Evolutionary conservation across 2,113 vertebrate genomes (phyloP).

Genomic region (Eolophus roseicapilla): DNA sequence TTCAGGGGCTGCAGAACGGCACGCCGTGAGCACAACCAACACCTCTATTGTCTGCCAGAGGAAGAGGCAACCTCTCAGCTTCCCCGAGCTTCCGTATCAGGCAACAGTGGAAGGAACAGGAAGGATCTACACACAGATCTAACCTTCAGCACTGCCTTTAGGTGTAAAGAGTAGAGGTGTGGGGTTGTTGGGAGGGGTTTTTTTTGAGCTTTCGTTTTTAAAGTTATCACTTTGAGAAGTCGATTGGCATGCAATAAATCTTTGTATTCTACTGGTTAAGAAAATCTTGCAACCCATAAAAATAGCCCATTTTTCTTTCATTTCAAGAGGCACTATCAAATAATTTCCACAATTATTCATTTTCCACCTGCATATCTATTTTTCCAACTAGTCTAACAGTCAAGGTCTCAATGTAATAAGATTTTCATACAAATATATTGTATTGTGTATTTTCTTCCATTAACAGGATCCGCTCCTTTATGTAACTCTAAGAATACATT

Average conservation of each 20-base stretch:
- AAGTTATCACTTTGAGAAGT: neutral
- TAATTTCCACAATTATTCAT: slow-evolving; percentile 28
- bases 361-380: slow-evolving; percentile 38
- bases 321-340: slow-evolving; percentile 26
- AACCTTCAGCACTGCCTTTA: neutral
- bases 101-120: neutral
- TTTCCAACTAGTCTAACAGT: slow-evolving; percentile 47
- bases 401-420: slow-evolving; percentile 7
- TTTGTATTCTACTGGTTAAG: neutral
- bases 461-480: slow-evolving; percentile 52
- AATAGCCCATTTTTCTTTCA: slow-evolving; percentile 50
- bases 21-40: fast-evolving
- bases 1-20: fast-evolving
- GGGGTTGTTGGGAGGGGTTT: neutral
- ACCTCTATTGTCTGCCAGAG: neutral
- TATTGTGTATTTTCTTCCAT: slow-evolving; percentile 33
- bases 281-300: slow-evolving; percentile 44
- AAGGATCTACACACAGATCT: neutral
- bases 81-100: fast-evolving
- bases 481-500: slow-evolving; percentile 67
- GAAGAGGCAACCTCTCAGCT: neutral
- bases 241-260: neutral
- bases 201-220: neutral
- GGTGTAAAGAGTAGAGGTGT: neutral
- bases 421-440: slow-evolving; percentile 52